These are phyloP conservation scores for Galerucella pusilla DNA, from an alignment of 2,888 invertebrate genomes.

Conservation along the genomic window DNA sequence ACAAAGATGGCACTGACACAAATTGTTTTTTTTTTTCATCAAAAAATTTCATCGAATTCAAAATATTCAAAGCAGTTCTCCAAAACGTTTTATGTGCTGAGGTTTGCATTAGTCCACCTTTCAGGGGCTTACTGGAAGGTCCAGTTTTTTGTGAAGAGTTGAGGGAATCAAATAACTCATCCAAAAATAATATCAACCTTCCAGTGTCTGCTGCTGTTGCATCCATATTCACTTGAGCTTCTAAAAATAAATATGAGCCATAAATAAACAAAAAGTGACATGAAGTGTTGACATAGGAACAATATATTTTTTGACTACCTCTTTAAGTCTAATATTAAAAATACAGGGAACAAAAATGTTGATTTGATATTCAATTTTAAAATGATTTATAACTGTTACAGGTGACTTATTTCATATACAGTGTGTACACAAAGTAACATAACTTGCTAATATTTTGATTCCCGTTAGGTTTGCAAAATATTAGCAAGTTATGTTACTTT, in stretches of 20 bases:
- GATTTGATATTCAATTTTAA: not conserved
- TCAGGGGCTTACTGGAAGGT: constrained; percentile 23
- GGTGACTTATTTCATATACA: no score
- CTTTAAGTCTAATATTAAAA: not conserved
- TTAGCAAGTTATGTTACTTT: not conserved
- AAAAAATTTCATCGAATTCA: constrained; percentile 18
- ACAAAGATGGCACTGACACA: constrained; percentile 17
- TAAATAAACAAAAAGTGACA: not conserved
- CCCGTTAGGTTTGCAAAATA: no score
- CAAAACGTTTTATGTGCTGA: constrained; percentile 26
- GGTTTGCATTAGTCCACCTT: constrained; percentile 18
- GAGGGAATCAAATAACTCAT: constrained; percentile 29
- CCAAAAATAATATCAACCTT: constrained; percentile 19
- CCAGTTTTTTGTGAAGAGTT: constrained; percentile 20
- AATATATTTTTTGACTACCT: not conserved
- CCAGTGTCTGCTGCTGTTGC: constrained; percentile 4
- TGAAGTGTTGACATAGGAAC: not conserved
- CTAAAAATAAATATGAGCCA: not conserved
- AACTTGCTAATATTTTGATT: no score
- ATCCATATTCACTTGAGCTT: not conserved
- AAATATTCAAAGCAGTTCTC: constrained; percentile 8
- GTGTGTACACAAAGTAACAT: no score
- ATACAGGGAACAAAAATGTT: not conserved
- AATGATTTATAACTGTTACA: no score
- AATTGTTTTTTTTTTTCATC: constrained; percentile 9